A percentile compares a stretch with the other conserved stretches of the same genome.
Conservation (phyloP, 2,797 vertebrate genomes). For the Columba guinea region DNA sequence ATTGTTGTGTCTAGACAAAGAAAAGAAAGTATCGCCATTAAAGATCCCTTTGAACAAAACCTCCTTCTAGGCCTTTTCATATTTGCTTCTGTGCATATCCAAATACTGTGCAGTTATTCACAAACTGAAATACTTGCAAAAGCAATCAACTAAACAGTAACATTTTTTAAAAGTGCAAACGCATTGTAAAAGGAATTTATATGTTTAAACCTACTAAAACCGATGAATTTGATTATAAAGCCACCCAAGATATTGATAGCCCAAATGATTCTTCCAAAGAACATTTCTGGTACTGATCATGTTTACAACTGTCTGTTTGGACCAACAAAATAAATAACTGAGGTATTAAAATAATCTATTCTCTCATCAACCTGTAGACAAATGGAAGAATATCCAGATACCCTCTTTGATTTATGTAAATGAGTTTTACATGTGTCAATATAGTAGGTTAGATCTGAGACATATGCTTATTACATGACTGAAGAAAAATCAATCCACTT, state of each 20-base stretch:
- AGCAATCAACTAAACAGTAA: background rate
- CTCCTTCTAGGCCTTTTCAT: background rate
- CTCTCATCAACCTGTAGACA: background rate
- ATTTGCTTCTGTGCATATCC: background rate
- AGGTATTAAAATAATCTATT: background rate
- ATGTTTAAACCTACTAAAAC: background rate
- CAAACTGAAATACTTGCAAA: background rate
- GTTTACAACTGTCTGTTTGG: background rate
- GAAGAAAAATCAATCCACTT: slow-evolving; percentile 81
- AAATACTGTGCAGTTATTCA: background rate
- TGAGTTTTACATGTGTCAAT: slow-evolving; percentile 6
- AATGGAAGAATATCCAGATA: background rate
- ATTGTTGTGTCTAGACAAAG: slow-evolving; percentile 75
- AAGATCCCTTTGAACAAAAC: background rate
- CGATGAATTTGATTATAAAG: background rate
- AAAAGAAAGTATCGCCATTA: slow-evolving; percentile 10
- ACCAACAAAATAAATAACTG: background rate
- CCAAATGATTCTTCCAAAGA: background rate
- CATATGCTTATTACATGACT: slow-evolving; percentile 59
- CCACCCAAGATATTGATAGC: background rate
- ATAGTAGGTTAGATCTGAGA: background rate
- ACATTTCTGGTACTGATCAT: background rate
- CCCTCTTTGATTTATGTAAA: slow-evolving; percentile 29
- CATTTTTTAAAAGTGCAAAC: background rate
- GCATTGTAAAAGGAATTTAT: background rate